Conservation (phyloP, 2,113 vertebrate species). For the Charadrius vociferus region DNA sequence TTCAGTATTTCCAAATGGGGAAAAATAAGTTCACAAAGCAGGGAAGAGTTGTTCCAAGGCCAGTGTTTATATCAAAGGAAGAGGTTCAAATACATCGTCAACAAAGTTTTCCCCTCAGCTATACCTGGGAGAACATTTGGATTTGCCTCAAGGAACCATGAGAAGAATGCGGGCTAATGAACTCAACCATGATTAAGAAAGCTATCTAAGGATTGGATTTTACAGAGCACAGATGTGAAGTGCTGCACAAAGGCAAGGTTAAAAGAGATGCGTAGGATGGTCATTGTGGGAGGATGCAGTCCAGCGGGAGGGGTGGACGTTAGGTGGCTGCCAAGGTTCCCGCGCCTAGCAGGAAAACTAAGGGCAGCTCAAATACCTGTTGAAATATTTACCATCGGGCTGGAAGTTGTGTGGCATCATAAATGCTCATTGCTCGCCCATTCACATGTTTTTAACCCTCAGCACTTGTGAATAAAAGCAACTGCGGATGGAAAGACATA, state of each 20-base stretch:
- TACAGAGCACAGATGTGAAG: not conserved
- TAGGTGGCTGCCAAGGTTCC: not conserved
- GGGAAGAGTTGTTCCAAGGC: not conserved
- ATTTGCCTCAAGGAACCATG: not conserved
- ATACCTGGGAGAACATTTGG: not conserved
- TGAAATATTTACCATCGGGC: not conserved
- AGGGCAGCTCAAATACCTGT: not conserved
- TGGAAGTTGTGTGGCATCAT: not conserved
- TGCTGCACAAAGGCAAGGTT: not conserved
- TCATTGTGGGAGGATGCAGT: not conserved
- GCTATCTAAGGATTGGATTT: not conserved
- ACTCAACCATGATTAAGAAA: not conserved
- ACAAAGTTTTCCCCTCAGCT: not conserved
- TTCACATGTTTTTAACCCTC: not conserved
- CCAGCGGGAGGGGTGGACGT: not conserved
- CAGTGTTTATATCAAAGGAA: not conserved
- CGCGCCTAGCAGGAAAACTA: not conserved
- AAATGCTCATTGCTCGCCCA: not conserved
- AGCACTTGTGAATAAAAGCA: not conserved
- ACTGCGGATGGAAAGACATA: not conserved
- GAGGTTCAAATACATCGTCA: not conserved
- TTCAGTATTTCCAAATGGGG: not conserved
- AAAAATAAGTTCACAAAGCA: constrained; percentile 7
- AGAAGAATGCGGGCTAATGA: not conserved
- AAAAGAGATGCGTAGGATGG: not conserved